phyloP scores from a whole-genome alignment of 1,140 invertebrate species.

The Diorhabda carinulata region DNA sequence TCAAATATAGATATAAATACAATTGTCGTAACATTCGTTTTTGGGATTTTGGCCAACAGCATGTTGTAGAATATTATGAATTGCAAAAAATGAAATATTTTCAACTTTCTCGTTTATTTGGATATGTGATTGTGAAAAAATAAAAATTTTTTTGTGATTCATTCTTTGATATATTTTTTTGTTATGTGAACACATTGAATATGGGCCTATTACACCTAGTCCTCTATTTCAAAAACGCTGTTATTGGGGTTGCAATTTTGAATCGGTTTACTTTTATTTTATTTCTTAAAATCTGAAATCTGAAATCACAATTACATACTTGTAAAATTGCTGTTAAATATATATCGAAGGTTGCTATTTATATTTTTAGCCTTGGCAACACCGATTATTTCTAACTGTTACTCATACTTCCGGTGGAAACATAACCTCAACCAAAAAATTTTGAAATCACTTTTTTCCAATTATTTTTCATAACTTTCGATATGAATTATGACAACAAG shows the following conservation, averaged over 20 bases:
- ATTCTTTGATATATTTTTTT: slow-evolving; percentile 10
- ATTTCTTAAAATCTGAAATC: too few species aligned
- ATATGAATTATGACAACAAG: too few species aligned
- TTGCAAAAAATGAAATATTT: slow-evolving; percentile 23
- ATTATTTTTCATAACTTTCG: too few species aligned
- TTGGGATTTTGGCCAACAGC: slow-evolving; percentile 38
- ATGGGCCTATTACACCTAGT: slow-evolving; percentile 39
- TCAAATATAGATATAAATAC: not conserved
- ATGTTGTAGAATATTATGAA: slow-evolving; percentile 34
- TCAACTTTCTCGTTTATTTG: slow-evolving; percentile 19
- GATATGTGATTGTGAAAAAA: not conserved
- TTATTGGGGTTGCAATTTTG: slow-evolving; percentile 14
- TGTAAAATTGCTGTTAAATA: too few species aligned
- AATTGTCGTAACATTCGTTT: slow-evolving; percentile 33
- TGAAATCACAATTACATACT: too few species aligned
- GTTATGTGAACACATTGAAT: slow-evolving; percentile 43
- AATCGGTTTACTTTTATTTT: not conserved
- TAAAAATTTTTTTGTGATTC: too few species aligned
- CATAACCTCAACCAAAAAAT: too few species aligned
- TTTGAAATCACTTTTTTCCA: too few species aligned
- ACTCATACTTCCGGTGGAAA: too few species aligned
- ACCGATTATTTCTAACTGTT: too few species aligned
- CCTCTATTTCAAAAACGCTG: not conserved
- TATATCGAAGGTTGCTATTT: too few species aligned
- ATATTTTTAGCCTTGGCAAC: too few species aligned